Evolutionary conservation across 2,113 vertebrate species (phyloP), one percentile per base, ranked within the genome.

Genomic region (Rostratula benghalensis): DNA sequence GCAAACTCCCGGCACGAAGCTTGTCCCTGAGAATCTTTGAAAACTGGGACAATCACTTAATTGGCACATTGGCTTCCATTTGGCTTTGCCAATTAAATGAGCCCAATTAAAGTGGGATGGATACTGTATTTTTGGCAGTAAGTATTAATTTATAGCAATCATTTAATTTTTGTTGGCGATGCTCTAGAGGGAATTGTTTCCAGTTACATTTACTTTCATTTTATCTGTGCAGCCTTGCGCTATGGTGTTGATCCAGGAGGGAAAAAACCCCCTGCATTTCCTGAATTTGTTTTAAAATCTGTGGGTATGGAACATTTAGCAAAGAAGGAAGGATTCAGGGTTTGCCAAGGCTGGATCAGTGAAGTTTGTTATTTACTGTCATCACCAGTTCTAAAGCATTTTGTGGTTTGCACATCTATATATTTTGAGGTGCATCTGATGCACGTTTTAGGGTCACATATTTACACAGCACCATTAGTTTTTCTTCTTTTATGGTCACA

Each of bases 11-110:
- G 89, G 88, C 86, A 11, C 1, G 4, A 48, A 74, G 46, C 73
- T 95, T 30, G 80, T 90, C 87, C 87, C 88, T 2, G 12, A 45
- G 83, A 95, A 67, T 56, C 93, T 81, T 69, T 4, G 12, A 14
- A 86, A 95, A 91, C 1, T 46, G 69, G 91, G 69, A 61, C 93
- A 91, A 91, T 87, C 89, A 11, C 83, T 94, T 92, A 89, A 93
- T 79, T 93, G 87, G 77, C 77, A 82, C 69, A 11, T 71, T 82
- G 93, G 69, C 93, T 94, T 91, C 80, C 77, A 64, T 83, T 93
- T 67, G 69, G 61, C 20, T 56, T 89, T 91, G 77, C 89, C 93
- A 93, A 76, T 94, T 94, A 93, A 91, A 60, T 31, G n/a, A 81
- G 22, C 91, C 95, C 74, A 79, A 76, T 95, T 91, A 82, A 71